Base-by-base conservation (phyloP, 2,797 vertebrate genomes). In the Catostomus latipinnis region DNA sequence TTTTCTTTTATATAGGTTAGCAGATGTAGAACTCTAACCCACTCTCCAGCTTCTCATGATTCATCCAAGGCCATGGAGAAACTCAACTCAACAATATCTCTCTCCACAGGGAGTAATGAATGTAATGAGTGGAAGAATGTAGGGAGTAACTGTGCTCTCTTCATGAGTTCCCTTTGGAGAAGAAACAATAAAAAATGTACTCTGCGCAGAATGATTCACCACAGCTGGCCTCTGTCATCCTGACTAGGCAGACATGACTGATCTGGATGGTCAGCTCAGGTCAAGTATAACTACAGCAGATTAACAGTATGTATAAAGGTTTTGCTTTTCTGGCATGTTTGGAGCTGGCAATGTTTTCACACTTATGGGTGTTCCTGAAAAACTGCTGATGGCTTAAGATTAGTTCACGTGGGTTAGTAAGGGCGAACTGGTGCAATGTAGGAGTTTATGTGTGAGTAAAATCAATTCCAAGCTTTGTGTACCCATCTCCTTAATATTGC, bases 101-200 rank as follows among this genome's bases (percentile, higher is more conserved):
- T 83, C 77, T 53, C 82, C 76, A 86, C 73, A 76, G 74, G 16
- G 71, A 22, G 83, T 81, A 86, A 82, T 81, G 71, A 88, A 70
- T 83, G 82, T 84, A 85, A 82, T 84, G 82, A 83, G 67, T 75
- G 72, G n/a, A 82, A 83, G 85, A 89, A 88, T 86, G 72, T 88
- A 80, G 87, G 85, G 85, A 82, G 83, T 90, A 87, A 89, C 83
- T 84, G 84, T 74, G 85, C 89, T 86, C 84, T 76, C 82, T 78
- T 80, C 65, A 56, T 52, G 65, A 52, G 60, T 80, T 83, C 73
- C 70, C 45, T 53, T 54, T 46, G 57, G 71, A 65, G 76, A 83
- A 70, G 63, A 69, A 82, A 71, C 69, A 74, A 65, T 83, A 76
- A 83, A 74, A 68, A 61, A 80, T 80, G 58, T 73, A 66, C 78